Conservation (phyloP, 2,113 vertebrate genomes). For the Oplegnathus fasciatus region DNA sequence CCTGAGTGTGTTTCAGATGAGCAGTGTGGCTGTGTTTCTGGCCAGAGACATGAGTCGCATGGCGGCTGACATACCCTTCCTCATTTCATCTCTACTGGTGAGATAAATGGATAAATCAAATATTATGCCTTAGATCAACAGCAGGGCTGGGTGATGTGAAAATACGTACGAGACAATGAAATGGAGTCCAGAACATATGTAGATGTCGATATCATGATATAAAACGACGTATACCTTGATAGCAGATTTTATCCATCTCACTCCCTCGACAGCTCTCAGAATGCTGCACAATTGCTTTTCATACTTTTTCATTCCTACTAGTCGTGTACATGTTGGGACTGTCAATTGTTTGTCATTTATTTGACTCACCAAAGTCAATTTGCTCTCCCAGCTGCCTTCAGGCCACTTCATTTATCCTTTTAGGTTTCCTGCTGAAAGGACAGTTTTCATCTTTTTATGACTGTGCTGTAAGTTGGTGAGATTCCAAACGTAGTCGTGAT, state of each 20-base stretch:
- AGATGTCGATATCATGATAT: too few relatives aligned
- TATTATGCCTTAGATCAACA: background rate
- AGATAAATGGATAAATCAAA: constrained; percentile 16
- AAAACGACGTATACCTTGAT: too few relatives aligned
- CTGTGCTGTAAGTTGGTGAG: background rate
- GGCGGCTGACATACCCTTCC: accelerated
- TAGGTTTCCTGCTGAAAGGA: too few relatives aligned
- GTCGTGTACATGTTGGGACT: too few relatives aligned
- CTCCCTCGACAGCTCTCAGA: too few relatives aligned
- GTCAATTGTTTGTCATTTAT: background rate
- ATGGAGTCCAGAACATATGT: too few relatives aligned
- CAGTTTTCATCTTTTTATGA: background rate
- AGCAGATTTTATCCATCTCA: too few relatives aligned
- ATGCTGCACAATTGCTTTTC: too few relatives aligned
- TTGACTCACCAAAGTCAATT: too few relatives aligned
- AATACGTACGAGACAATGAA: background rate
- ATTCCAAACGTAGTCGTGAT: background rate
- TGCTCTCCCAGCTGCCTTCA: too few relatives aligned
- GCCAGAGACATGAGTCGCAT: accelerated
- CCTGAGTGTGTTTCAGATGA: constrained; percentile 66
- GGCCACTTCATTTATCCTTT: too few relatives aligned
- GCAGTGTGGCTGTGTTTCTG: constrained; percentile 7
- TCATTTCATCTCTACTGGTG: constrained; percentile 67
- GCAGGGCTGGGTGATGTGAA: background rate
- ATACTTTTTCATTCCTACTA: too few relatives aligned